A percentile compares a stretch with the other conserved stretches of the same genome.
Evolutionary conservation across 2,113 vertebrate genomes (phyloP).

Genomic region (Speoplatyrhinus poulsoni): DNA sequence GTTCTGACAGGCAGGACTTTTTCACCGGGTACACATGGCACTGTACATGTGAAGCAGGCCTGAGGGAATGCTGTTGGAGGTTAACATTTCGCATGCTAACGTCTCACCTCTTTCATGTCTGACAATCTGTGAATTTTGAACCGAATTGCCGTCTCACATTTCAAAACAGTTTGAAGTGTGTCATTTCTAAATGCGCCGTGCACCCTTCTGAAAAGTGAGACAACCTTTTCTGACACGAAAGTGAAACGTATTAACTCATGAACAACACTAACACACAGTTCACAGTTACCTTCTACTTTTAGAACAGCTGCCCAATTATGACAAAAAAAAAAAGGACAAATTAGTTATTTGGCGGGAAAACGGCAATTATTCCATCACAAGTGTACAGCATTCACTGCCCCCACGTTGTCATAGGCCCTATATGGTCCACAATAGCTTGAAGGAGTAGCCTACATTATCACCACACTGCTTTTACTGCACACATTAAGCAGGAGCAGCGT

Average conservation of each 20-base stretch:
- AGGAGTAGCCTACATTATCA: neutral
- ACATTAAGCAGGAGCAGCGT: constrained; percentile 7
- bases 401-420: constrained; percentile 1
- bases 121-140: too few relatives aligned
- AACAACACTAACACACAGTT: neutral
- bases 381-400: neutral
- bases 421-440: constrained; percentile 3
- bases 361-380: too few relatives aligned
- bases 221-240: neutral
- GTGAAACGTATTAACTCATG: neutral
- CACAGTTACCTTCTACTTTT: neutral
- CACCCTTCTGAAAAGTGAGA: constrained; percentile 6
- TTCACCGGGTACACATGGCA: neutral
- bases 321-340: neutral
- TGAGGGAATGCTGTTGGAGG: neutral
- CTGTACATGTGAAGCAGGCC: neutral
- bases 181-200: neutral
- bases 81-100: neutral
- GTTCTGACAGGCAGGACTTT: neutral
- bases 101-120: too few relatives aligned
- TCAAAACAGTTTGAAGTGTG: constrained; percentile 37
- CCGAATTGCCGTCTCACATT: neutral
- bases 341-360: too few relatives aligned
- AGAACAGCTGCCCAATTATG: neutral
- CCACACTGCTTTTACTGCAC: constrained; percentile 22